Evolutionary conservation across 2,888 invertebrate genomes (phyloP).

Genomic region (Xanthorhoe designata): DNA sequence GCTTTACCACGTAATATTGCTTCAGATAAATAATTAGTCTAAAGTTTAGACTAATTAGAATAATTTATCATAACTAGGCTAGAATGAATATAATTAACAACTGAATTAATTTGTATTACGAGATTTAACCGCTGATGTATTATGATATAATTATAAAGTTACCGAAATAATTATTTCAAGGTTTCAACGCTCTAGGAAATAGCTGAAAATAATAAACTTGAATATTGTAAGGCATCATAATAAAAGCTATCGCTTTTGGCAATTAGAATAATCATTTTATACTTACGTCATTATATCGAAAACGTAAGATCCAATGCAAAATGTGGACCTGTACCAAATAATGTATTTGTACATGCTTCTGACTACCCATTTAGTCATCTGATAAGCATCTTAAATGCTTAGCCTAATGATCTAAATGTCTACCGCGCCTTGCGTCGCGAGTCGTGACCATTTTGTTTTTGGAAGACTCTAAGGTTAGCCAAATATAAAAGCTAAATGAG

Average conservation of each 20-base stretch:
- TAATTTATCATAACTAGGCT: not conserved
- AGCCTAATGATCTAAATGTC: too few relatives aligned
- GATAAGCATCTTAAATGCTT: too few relatives aligned
- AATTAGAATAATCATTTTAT: too few relatives aligned
- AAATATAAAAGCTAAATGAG: not conserved
- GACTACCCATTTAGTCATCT: too few relatives aligned
- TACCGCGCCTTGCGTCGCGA: too few relatives aligned
- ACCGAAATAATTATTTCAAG: constrained; percentile 13
- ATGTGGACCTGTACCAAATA: too few relatives aligned
- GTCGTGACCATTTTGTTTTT: too few relatives aligned
- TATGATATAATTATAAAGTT: constrained; percentile 10
- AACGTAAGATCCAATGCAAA: too few relatives aligned
- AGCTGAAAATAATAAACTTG: not conserved
- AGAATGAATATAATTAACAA: constrained; percentile 2
- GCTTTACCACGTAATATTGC: not conserved
- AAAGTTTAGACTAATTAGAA: not conserved
- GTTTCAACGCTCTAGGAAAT: constrained; percentile 24
- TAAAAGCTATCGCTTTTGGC: not conserved
- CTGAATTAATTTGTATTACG: constrained; percentile 15
- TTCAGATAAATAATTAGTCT: too few relatives aligned
- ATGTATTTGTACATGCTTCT: too few relatives aligned
- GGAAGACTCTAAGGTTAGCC: too few relatives aligned
- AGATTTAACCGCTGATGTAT: not conserved
- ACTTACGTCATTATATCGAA: too few relatives aligned
- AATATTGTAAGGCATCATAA: not conserved